phyloP scores from a whole-genome alignment of 2,113 vertebrate species.

The Limnothrissa miodon region DNA sequence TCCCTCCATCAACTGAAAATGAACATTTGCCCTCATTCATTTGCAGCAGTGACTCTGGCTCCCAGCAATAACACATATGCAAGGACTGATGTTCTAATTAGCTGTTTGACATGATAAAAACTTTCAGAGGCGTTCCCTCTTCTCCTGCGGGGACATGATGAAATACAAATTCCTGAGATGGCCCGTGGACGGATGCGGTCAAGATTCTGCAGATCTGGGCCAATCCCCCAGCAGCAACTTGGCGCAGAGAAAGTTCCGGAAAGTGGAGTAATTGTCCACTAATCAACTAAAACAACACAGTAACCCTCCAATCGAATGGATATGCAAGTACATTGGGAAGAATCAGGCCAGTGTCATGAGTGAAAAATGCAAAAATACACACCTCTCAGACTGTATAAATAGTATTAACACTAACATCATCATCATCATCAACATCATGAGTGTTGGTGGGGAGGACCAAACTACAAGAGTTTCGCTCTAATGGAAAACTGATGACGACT shows the following conservation, averaged over 20 bases:
- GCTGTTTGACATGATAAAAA: conserved; percentile 20
- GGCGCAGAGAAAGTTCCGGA: conserved; percentile 24
- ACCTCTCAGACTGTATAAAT: neutral
- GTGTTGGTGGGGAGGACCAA: neutral
- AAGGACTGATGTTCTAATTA: conserved; percentile 29
- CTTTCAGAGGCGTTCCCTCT: conserved; percentile 23
- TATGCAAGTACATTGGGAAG: neutral
- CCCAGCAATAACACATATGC: conserved; percentile 21
- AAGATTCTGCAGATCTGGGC: neutral
- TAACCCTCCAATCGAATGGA: neutral
- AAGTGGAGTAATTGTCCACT: conserved; percentile 33
- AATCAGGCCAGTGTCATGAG: neutral
- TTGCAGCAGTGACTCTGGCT: neutral
- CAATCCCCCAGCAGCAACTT: conserved; percentile 31
- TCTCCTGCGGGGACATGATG: conserved; percentile 21
- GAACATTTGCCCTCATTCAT: neutral
- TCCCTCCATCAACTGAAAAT: neutral
- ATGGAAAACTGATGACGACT: conserved; percentile 5
- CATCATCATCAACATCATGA: conserved; percentile 4
- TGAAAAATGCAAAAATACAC: neutral
- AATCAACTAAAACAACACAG: conserved; percentile 46
- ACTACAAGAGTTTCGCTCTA: neutral
- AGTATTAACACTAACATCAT: neutral
- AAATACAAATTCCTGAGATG: conserved; percentile 1
- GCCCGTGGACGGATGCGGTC: conserved; percentile 8